Evolutionary conservation across 2,797 vertebrate genomes (phyloP).

Genomic region (Borostomias antarcticus): DNA sequence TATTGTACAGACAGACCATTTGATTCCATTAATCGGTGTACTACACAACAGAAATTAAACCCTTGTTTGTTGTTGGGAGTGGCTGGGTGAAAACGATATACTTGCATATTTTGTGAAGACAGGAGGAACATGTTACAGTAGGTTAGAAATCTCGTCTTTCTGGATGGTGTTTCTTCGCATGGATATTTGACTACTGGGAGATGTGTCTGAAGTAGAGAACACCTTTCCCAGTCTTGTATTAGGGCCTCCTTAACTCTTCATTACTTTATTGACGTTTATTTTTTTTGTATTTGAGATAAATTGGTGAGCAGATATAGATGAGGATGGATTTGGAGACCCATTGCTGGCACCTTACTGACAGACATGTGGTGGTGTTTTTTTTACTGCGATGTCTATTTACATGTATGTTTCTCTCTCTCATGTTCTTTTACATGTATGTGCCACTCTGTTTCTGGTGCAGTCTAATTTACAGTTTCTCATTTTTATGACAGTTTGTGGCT

Average conservation of each 20-base stretch:
- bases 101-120: slow-evolving; percentile 69
- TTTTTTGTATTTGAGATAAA: slow-evolving; percentile 72
- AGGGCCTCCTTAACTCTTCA: slow-evolving; percentile 77
- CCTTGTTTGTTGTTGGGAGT: slow-evolving; percentile 46
- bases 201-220: slow-evolving; percentile 75
- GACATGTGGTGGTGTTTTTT: slow-evolving; percentile 74
- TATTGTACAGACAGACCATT: slow-evolving; percentile 60
- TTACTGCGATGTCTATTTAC: slow-evolving; percentile 50
- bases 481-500: slow-evolving; percentile 60
- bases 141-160: slow-evolving; percentile 85
- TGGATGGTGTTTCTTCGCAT: slow-evolving; percentile 87
- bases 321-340: slow-evolving; percentile 82
- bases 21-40: slow-evolving; percentile 60
- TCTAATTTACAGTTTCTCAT: slow-evolving; percentile 59
- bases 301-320: slow-evolving; percentile 70
- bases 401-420: slow-evolving; percentile 56
- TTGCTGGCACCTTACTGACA: slow-evolving; percentile 82
- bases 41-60: slow-evolving; percentile 40
- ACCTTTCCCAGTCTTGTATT: slow-evolving; percentile 70
- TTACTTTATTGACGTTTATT: slow-evolving; percentile 79
- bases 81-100: slow-evolving; percentile 50
- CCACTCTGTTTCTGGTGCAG: slow-evolving; percentile 53
- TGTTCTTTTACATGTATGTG: slow-evolving; percentile 47
- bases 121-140: slow-evolving; percentile 84
- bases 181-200: slow-evolving; percentile 86